Base-by-base conservation (phyloP, 1,140 invertebrate genomes). In the Aphis gossypii region DNA sequence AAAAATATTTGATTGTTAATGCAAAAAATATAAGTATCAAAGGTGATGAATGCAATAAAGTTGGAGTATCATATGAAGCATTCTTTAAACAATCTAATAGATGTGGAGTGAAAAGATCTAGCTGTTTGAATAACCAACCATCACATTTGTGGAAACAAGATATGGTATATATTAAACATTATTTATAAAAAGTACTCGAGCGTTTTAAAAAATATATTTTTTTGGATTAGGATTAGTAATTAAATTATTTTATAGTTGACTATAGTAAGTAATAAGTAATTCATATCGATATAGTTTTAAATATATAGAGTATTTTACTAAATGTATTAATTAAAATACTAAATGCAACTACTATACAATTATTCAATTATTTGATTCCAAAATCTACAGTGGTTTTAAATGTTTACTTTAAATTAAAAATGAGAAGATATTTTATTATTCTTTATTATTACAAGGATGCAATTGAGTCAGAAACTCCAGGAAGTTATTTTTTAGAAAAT, bases 111-210 rank as follows among this genome's bases (percentile, higher is more conserved):
- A 94, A 95, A 8, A 94, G 94, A 84, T 95, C 95, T 46, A 95
- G 95, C 54, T 96, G 96, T 95, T 95, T 96, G 88, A 94, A 95
- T 3, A 91, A 91, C 21, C 90, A 91, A 76, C 90, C 90, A 84
- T 96, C 96, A 94, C 94, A 96, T 82, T 94, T 96, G 89, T 96
- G 95, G 95, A 94, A 94, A 93, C 94, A 95, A 90, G 96, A 96
- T 94, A 94, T 94, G 94, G 95, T 95, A 94, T 95, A 94, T 25
- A 30, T 56, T 30, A 44, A 5, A 46, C 25, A 86, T 76, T n/a
- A 6, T 76, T 76, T 76, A n/a, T 18, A 76, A 14, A n/a, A n/a
- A 76, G 5, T 18, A 60, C 56, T 30, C 11, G 11, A 8, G 9
- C 9, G 11, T 30, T 46, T 56, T 60, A 30, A 60, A 60, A 60